phyloP scores from a whole-genome alignment of 1,140 invertebrate species.

The Galleria mellonella region DNA sequence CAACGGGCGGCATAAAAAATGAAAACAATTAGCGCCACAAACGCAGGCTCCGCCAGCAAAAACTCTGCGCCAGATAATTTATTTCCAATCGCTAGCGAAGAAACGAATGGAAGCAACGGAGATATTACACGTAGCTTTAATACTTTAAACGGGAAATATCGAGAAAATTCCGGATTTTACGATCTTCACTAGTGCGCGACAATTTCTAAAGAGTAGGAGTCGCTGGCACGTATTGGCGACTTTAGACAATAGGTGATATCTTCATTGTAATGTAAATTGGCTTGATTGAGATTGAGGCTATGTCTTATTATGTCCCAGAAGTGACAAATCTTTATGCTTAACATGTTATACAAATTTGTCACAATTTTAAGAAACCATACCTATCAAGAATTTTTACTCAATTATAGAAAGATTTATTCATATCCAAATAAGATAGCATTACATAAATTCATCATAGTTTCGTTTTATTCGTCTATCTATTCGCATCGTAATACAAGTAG shows the following conservation, averaged over 20 bases:
- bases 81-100: conserved; percentile 38
- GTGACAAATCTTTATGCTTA: too few relatives aligned
- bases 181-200: not conserved
- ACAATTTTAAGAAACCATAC: too few relatives aligned
- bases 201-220: not conserved
- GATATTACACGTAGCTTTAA: conserved; percentile 20
- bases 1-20: conserved; percentile 34
- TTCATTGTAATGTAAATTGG: not conserved
- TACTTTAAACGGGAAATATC: conserved; percentile 1
- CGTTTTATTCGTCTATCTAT: too few relatives aligned
- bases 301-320: not conserved
- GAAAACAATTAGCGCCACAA: conserved; percentile 46
- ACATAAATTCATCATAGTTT: too few relatives aligned
- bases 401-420: too few relatives aligned
- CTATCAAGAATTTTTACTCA: too few relatives aligned
- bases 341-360: too few relatives aligned
- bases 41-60: conserved; percentile 25
- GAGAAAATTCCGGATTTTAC: conserved; percentile 3
- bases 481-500: too few relatives aligned
- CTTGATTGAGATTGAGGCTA: not conserved
- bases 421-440: not conserved
- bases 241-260: not conserved
- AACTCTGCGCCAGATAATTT: conserved; percentile 43
- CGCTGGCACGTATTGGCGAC: not conserved
- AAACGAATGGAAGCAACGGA: conserved; percentile 13